phyloP scores from a whole-genome alignment of 2,113 vertebrate species.

The Emydocephalus ijimae region DNA sequence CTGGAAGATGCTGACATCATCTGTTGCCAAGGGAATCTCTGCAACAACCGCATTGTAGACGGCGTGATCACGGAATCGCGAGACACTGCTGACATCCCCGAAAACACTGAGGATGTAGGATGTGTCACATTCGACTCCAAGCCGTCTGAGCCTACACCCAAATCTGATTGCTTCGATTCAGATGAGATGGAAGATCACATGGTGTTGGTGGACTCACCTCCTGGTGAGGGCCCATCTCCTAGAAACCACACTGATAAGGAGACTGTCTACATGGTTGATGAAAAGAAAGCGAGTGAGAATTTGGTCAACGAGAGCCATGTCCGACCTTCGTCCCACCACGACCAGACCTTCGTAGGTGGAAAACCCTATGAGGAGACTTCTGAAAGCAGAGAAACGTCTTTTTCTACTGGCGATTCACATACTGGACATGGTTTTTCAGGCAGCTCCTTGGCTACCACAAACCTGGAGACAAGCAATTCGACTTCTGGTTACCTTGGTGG shows the following conservation, averaged over 20 bases:
- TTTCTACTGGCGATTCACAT: neutral
- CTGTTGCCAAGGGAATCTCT: slow-evolving; percentile 19
- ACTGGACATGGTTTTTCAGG: neutral
- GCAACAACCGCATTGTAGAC: slow-evolving; percentile 10
- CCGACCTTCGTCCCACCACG: neutral
- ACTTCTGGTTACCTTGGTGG: neutral
- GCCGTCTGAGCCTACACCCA: neutral
- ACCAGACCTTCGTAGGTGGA: neutral
- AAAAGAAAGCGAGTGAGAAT: neutral
- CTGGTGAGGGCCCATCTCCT: neutral
- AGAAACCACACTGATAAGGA: neutral
- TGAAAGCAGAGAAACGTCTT: neutral
- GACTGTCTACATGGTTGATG: fast-evolving
- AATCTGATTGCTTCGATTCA: neutral
- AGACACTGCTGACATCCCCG: neutral
- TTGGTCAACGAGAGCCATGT: no score
- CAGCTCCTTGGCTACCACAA: neutral
- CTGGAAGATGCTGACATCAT: neutral
- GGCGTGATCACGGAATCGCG: neutral
- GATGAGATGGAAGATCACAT: neutral
- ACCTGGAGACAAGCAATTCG: neutral
- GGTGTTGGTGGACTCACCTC: neutral
- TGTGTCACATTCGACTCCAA: neutral
- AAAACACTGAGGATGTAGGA: neutral
- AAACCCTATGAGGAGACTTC: neutral